These are phyloP conservation scores for Odontocolon sp. DNA, from an alignment of 2,888 invertebrate species.

Conservation along the genomic window DNA sequence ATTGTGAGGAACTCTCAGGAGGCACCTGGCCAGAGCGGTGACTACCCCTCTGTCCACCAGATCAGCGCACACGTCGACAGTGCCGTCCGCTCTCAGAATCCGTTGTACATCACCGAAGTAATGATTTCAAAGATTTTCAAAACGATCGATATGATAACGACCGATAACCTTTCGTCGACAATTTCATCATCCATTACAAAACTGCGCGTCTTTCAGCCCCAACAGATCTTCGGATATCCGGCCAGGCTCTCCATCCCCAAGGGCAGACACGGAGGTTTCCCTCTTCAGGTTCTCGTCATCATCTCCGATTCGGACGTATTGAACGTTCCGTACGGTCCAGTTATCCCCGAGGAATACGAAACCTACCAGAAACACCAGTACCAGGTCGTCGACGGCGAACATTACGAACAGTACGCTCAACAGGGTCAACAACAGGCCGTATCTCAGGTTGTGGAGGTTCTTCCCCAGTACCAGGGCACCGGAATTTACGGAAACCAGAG, in stretches of 20 bases:
- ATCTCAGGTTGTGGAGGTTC: conserved; percentile 70
- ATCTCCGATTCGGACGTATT: conserved; percentile 82
- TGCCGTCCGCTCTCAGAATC: conserved; percentile 80
- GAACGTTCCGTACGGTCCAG: conserved; percentile 81
- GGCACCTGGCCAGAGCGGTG: conserved; percentile 76
- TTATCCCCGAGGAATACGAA: conserved; percentile 77
- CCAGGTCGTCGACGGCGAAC: conserved; percentile 70
- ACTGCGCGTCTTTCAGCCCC: conserved; percentile 82
- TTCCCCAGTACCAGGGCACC: conserved; percentile 66
- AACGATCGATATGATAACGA: too few species aligned
- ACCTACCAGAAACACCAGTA: conserved; percentile 70
- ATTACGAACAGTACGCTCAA: conserved; percentile 67
- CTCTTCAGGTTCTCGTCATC: conserved; percentile 84
- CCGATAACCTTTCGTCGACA: too few species aligned
- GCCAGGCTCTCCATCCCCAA: conserved; percentile 86
- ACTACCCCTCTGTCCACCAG: conserved; percentile 84
- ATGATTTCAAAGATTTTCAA: too few species aligned
- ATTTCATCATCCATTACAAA: too few species aligned
- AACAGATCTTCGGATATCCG: conserved; percentile 83
- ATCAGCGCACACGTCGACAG: conserved; percentile 85
- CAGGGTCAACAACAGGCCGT: conserved; percentile 57
- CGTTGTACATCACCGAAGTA: conserved; percentile 78
- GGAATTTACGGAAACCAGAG: conserved; percentile 58
- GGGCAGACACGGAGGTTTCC: conserved; percentile 85
- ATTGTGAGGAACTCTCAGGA: conserved; percentile 88